phyloP scores from a whole-genome alignment of 2,797 vertebrate species.

The Acanthornis magna region DNA sequence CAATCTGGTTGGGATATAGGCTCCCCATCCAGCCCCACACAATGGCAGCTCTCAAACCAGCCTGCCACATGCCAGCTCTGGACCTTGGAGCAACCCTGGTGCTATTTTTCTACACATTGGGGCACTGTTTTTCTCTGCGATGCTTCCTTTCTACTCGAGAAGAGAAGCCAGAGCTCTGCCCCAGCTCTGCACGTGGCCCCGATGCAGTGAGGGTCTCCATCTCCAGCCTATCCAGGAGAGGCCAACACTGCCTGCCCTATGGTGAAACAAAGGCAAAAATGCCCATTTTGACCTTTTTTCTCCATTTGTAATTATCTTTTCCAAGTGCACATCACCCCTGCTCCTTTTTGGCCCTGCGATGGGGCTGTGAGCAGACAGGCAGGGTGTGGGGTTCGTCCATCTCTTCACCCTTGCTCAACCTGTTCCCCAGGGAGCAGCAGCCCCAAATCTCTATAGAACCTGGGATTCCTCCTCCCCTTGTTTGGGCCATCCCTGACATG shows the following conservation, averaged over 20 bases:
- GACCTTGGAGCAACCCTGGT: not conserved
- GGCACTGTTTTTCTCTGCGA: not conserved
- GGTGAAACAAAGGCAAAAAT: not conserved
- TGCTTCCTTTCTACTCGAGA: not conserved
- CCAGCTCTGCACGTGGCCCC: not conserved
- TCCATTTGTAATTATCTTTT: not conserved
- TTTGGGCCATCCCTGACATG: not conserved
- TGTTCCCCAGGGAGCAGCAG: not conserved
- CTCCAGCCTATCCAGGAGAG: not conserved
- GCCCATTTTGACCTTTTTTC: not conserved
- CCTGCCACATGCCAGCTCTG: fast-evolving
- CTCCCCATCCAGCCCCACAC: not conserved
- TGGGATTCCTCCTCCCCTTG: not conserved
- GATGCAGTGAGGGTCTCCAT: not conserved
- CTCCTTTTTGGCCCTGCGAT: fast-evolving
- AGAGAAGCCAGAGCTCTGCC: fast-evolving
- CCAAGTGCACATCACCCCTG: not conserved
- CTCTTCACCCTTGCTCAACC: not conserved
- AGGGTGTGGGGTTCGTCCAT: not conserved
- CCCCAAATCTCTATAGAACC: not conserved
- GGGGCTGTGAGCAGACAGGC: not conserved
- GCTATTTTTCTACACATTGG: fast-evolving
- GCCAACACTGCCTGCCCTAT: not conserved
- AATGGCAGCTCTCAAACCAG: not conserved
- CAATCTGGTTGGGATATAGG: fast-evolving